Evolutionary conservation across 2,797 vertebrate species (phyloP), one percentile per base, ranked within the genome.

Genomic region (Threskiornis aethiopicus): DNA sequence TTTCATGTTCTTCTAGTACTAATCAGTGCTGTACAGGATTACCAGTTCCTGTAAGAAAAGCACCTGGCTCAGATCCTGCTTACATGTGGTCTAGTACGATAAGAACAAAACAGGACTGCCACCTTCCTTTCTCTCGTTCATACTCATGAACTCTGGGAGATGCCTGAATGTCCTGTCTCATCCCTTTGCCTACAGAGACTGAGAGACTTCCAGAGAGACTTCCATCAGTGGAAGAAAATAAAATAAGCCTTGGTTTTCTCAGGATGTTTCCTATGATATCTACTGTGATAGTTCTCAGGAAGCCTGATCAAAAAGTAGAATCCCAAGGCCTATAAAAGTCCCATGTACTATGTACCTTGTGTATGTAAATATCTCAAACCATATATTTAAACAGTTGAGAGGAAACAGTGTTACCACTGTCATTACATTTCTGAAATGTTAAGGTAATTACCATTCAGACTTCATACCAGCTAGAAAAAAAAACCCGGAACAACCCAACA

Each of bases 41-140:
- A 51, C 4, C 25, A 31, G 10, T 35, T 67, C 37, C 28, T 55
- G 54, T 25, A 71, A 61, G 44, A 89, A 71, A 70, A 87, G 7
- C 19, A 33, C 10, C n/a, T 19, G 31, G 33, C 20, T 55, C 39
- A 81, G 21, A 51, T 71, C 4, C 44, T 71, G 42, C 4, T 86
- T 26, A n/a, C 1, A 0, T 51, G 39, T 19, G 8, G 33, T 54
- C 31, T 58, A 65, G 11, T n/a, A 49, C 0, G 3, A 6, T 26
- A 78, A 2, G 2, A 80, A 62, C 33, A 52, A 39, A 75, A 65
- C 8, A 46, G 25, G n/a, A 76, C 3, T 46, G 28, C 15, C 16
- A 62, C 13, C 11, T 78, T 57, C 9, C 12, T 52, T 90, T 65
- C 35, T 84, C 26, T 59, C 14, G 57, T 52, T 84, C 29, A 72